phyloP scores from a whole-genome alignment of 1,140 invertebrate species.

The Drosophila leontia region DNA sequence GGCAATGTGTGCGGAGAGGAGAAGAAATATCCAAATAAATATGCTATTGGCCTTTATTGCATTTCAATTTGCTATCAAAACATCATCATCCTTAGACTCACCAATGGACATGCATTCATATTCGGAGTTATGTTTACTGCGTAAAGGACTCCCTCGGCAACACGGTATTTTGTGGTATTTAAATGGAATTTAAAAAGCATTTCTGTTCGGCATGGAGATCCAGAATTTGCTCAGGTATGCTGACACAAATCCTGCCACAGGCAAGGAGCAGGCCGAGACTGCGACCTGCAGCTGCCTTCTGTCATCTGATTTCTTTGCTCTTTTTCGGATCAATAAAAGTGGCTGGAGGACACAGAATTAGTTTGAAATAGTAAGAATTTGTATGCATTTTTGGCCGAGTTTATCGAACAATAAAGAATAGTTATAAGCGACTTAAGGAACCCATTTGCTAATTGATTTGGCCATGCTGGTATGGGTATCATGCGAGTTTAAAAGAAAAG shows the following conservation, averaged over 20 bases:
- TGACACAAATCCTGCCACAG: constrained; percentile 18
- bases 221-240: constrained; percentile 8
- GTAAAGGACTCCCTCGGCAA: constrained; percentile 27
- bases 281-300: constrained; percentile 13
- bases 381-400: neutral
- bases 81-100: constrained; percentile 18
- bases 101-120: constrained; percentile 16
- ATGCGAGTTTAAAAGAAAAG: too few relatives aligned
- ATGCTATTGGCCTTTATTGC: constrained; percentile 60
- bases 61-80: constrained; percentile 67
- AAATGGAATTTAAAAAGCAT: constrained; percentile 65
- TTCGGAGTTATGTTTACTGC: constrained; percentile 11
- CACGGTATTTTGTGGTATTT: constrained; percentile 52
- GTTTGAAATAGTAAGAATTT: neutral
- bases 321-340: constrained; percentile 45
- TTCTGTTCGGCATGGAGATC: constrained; percentile 9
- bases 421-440: neutral
- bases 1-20: constrained; percentile 23
- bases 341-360: constrained; percentile 22
- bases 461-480: too few relatives aligned
- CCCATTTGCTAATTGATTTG: neutral
- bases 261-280: constrained; percentile 5
- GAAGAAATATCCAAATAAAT: constrained; percentile 41
- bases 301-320: constrained; percentile 38
- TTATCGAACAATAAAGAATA: neutral